phyloP scores from a whole-genome alignment of 2,113 vertebrate genomes.

The Kryptolebias marmoratus region DNA sequence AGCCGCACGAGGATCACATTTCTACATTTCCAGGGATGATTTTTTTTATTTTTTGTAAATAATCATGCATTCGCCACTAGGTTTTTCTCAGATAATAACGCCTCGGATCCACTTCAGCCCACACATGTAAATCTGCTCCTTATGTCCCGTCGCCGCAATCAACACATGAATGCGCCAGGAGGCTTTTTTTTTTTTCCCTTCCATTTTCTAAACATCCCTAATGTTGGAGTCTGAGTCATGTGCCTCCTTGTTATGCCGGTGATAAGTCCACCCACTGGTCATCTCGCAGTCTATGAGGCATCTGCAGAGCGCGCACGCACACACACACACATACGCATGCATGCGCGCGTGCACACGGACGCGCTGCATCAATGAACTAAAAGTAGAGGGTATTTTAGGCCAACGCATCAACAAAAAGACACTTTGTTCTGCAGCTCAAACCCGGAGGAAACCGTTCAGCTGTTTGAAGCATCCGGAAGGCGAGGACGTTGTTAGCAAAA shows the following conservation, averaged over 20 bases:
- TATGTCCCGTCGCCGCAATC: conserved; percentile 24
- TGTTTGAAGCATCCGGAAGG: too few relatives aligned
- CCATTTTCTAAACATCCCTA: conserved; percentile 36
- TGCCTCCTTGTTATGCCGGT: conserved; percentile 49
- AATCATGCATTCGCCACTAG: conserved; percentile 1
- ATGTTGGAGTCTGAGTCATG: conserved; percentile 69
- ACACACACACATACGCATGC: conserved; percentile 26
- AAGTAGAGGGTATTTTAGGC: conserved; percentile 26
- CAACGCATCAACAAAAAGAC: conserved; percentile 1
- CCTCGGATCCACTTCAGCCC: conserved; percentile 8
- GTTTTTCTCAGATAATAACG: conserved; percentile 12
- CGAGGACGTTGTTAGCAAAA: too few relatives aligned
- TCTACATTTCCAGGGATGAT: too few relatives aligned
- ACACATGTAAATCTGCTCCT: conserved; percentile 5
- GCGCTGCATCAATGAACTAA: conserved; percentile 48
- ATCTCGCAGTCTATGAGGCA: conserved; percentile 56
- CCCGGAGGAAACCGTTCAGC: too few relatives aligned
- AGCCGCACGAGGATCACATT: background rate
- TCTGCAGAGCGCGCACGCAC: conserved; percentile 50
- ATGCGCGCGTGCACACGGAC: conserved; percentile 38
- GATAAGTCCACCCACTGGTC: conserved; percentile 61
- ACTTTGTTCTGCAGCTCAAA: too few relatives aligned
- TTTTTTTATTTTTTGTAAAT: background rate
- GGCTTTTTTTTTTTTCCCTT: background rate
- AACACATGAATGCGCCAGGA: conserved; percentile 36